Conservation (phyloP, 1,140 invertebrate species). For the Dendrolimus punctatus region DNA sequence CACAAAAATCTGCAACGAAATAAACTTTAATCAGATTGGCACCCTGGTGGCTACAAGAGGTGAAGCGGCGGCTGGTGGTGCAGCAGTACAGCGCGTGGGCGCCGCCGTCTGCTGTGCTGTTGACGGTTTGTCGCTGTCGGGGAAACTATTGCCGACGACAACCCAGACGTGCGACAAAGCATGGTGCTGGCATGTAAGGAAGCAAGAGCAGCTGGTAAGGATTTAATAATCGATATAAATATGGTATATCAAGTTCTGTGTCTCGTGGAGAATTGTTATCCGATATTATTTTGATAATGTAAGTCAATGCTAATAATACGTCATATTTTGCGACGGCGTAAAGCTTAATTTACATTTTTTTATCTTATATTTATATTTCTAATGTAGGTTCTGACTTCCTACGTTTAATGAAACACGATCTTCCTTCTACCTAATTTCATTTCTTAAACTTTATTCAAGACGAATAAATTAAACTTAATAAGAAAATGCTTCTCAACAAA, state of each 20-base stretch:
- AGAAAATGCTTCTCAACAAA: too few species aligned
- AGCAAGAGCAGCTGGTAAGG: constrained; percentile 91
- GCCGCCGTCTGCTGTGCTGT: constrained; percentile 97
- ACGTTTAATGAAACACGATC: too few species aligned
- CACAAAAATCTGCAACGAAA: neutral
- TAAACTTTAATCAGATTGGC: constrained; percentile 80
- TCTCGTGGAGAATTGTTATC: too few species aligned
- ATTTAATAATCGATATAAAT: neutral
- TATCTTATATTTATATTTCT: too few species aligned
- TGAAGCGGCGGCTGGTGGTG: constrained; percentile 73
- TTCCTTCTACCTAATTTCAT: too few species aligned
- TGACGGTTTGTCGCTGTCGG: constrained; percentile 96
- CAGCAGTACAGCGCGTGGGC: constrained; percentile 92
- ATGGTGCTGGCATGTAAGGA: constrained; percentile 99
- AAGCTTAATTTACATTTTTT: too few species aligned
- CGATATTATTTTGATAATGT: too few species aligned
- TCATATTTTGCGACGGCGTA: too few species aligned
- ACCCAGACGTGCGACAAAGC: constrained; percentile 95
- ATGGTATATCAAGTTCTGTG: neutral
- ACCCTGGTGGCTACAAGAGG: constrained; percentile 82
- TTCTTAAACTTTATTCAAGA: too few species aligned
- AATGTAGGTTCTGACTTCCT: too few species aligned
- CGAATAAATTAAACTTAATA: too few species aligned
- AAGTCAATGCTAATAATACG: too few species aligned
- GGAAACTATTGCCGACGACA: constrained; percentile 98